Evolutionary conservation across 1,140 invertebrate species (phyloP), one percentile per base, ranked within the genome.

Genomic region (Zaprionus davidi): DNA sequence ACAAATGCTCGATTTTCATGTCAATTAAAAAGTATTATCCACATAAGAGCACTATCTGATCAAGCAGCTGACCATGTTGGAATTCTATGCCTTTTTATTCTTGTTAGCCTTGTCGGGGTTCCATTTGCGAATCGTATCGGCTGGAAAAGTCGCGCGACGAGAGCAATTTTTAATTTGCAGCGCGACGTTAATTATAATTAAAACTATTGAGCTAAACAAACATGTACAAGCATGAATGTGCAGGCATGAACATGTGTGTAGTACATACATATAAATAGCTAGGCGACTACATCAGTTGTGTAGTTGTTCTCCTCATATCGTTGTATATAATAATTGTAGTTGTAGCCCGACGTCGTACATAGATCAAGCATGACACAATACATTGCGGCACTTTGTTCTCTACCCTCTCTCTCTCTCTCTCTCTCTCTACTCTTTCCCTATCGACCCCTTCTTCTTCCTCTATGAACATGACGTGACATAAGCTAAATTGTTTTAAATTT

Each of bases 401-500:
- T 53, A 5, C 41, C 46, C 60, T 38, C 46, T 36, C 3, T 0
- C 34, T 11, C 34, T 12, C 34, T 11, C 34, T 12, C 26, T 34
- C 31, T 1, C 31, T 17, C n/a, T 31, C 5, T 31, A 53, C 62
- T 57, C 22, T 24, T 26, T 5, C 6, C 55, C 22, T 46, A 34
- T 34, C 28, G 31, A 31, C 9, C 58, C 17, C 22, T 41, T 4
- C 22, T 24, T 28, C 13, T 26, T 17, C 17, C 44, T 38, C 22
- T 17, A 34, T 15, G 41, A 41, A 49, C 65, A 36, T 86, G 79
- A 87, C 80, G 76, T 87, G 82, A 79, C 82, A 87, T 87, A 83
- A 82, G 83, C 84, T 86, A 86, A 87, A 87, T 87, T 88, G 84
- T 83, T 87, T 84, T 83, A 78, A 88, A 84, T 84, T 87, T 87